Evolutionary conservation across 2,113 vertebrate genomes (phyloP).

Genomic region (Platichthys stellatus): DNA sequence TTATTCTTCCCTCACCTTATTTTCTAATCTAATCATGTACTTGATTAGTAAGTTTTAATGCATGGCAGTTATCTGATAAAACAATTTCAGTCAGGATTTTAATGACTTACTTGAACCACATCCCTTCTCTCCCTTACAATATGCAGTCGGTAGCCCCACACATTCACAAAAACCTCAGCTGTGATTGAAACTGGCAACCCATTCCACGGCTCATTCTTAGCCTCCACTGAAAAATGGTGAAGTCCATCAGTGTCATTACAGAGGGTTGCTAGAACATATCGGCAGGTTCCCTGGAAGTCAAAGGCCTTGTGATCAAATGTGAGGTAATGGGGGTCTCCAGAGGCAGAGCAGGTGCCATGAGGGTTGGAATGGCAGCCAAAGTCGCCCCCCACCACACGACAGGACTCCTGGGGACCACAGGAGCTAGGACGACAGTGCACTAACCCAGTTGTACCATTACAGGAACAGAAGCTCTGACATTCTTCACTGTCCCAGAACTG

Average conservation of each 20-base stretch:
- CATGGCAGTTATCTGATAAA: no score
- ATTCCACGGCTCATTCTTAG: constrained; percentile 59
- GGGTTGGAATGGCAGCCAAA: constrained; percentile 69
- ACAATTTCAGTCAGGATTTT: no score
- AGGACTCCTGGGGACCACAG: constrained; percentile 58
- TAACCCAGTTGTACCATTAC: constrained; percentile 31
- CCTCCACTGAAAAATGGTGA: constrained; percentile 69
- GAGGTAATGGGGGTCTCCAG: constrained; percentile 74
- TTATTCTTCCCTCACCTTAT: no score
- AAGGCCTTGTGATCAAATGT: constrained; percentile 67
- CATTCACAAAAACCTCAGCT: constrained; percentile 65
- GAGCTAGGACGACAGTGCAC: constrained; percentile 26
- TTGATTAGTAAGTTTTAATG: no score
- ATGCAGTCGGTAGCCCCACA: constrained; percentile 58
- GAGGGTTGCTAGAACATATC: constrained; percentile 60
- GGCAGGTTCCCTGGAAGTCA: constrained; percentile 75
- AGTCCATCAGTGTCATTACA: constrained; percentile 40
- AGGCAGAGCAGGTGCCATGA: constrained; percentile 63
- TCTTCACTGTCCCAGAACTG: constrained; percentile 61
- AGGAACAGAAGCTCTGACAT: constrained; percentile 54
- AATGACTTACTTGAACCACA: constrained; percentile 1
- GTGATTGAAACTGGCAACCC: constrained; percentile 46
- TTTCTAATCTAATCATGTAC: no score
- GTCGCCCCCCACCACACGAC: constrained; percentile 54
- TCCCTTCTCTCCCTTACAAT: constrained; percentile 35